These are phyloP conservation scores for Anhinga rufa DNA, from an alignment of 2,113 vertebrate species.

Conservation along the genomic window DNA sequence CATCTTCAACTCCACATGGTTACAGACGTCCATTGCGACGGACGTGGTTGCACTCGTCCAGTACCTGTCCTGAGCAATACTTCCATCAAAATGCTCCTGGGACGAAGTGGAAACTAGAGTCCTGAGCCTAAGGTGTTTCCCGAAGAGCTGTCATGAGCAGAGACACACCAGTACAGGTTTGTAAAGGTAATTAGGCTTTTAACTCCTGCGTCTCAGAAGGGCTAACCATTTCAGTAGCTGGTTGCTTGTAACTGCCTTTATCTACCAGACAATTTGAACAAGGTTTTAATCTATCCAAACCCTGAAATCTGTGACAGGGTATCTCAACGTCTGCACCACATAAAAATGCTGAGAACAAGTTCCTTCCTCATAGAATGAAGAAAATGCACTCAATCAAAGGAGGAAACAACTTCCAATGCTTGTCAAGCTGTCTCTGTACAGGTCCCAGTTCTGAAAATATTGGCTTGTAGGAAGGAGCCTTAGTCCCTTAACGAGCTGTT, in stretches of 20 bases:
- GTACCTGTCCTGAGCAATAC: neutral
- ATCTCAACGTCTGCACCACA: neutral
- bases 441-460: slow-evolving; percentile 2
- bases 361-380: neutral
- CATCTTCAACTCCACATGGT: fast-evolving
- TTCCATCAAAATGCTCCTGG: neutral
- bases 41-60: neutral
- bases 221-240: neutral
- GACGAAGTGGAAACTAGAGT: neutral
- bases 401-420: neutral
- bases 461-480: neutral
- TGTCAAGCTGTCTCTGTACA: slow-evolving; percentile 11
- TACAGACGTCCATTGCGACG: fast-evolving
- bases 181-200: neutral
- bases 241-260: neutral
- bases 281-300: neutral
- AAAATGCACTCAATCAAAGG: slow-evolving; percentile 28
- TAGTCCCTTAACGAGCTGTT: slow-evolving; percentile 1
- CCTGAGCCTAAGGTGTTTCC: neutral
- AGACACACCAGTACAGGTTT: neutral
- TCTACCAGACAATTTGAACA: neutral
- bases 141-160: neutral
- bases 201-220: neutral
- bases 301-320: neutral
- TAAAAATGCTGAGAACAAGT: slow-evolving; percentile 12